phyloP scores from a whole-genome alignment of 2,888 invertebrate genomes.

The Habrosyne pyritoides region DNA sequence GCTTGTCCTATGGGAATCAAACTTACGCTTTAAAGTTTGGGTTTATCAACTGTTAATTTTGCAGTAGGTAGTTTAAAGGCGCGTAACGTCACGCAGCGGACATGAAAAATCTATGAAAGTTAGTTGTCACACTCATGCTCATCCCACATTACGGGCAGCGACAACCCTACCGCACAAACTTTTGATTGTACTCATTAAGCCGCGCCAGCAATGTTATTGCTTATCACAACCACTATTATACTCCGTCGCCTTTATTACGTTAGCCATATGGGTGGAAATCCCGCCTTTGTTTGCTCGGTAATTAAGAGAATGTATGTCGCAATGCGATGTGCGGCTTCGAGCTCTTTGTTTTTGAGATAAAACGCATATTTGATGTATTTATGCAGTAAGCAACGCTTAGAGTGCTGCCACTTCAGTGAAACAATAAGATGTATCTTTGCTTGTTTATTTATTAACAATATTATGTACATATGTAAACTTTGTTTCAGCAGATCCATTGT shows the following conservation, averaged over 20 bases:
- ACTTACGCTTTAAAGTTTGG: too few relatives aligned
- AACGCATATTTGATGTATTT: constrained; percentile 9
- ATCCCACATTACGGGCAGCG: not conserved
- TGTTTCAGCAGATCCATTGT: not conserved
- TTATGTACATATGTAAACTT: not conserved
- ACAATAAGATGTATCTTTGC: not conserved
- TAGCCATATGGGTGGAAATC: constrained; percentile 29
- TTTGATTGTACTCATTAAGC: constrained; percentile 58
- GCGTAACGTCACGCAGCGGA: not conserved
- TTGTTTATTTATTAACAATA: not conserved
- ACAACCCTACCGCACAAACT: constrained; percentile 29
- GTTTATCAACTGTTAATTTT: too few relatives aligned
- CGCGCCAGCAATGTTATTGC: constrained; percentile 32
- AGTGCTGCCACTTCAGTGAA: not conserved
- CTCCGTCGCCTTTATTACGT: constrained; percentile 32
- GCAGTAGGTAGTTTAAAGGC: too few relatives aligned
- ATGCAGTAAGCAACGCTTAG: not conserved
- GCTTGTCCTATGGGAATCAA: too few relatives aligned
- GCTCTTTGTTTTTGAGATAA: constrained; percentile 9
- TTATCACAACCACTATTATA: constrained; percentile 29
- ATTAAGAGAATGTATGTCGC: constrained; percentile 7
- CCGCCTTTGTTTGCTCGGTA: not conserved
- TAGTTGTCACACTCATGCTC: not conserved
- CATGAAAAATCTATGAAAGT: not conserved
- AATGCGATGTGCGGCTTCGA: constrained; percentile 1